Percentiles rank a stretch among this genome's conserved stretches.
phyloP scores from a whole-genome alignment of 2,888 invertebrate genomes.

The Drosophila helvetica region DNA sequence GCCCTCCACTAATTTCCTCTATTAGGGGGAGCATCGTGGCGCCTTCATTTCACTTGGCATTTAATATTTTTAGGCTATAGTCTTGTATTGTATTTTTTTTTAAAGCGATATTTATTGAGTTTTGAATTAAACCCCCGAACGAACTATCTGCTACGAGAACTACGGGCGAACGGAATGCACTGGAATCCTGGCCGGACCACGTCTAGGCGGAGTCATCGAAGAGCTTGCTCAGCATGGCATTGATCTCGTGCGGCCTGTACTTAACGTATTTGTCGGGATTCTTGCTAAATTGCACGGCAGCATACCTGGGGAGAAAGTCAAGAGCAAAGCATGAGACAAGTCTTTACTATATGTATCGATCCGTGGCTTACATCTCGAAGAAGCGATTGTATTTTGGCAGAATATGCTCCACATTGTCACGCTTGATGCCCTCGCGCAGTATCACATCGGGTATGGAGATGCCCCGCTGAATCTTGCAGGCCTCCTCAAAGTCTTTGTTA shows the following conservation, averaged over 20 bases:
- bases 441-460: conserved; percentile 97
- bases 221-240: conserved; percentile 93
- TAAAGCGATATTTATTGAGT: conserved; percentile 75
- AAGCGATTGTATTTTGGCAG: conserved; percentile 93
- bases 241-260: conserved; percentile 93
- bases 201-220: conserved; percentile 89
- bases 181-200: background rate
- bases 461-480: conserved; percentile 91
- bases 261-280: conserved; percentile 97
- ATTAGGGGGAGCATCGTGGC: conserved; percentile 81
- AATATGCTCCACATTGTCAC: conserved; percentile 94
- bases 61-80: conserved; percentile 73
- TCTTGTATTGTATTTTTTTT: conserved; percentile 74
- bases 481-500: conserved; percentile 97
- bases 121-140: conserved; percentile 70
- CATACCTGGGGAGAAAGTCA: conserved; percentile 85
- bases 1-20: conserved; percentile 94
- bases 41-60: conserved; percentile 65
- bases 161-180: conserved; percentile 36
- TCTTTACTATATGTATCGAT: background rate
- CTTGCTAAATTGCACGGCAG: conserved; percentile 93
- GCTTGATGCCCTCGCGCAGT: conserved; percentile 92
- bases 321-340: background rate
- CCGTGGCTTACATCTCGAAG: conserved; percentile 87
- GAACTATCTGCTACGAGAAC: conserved; percentile 53